These are phyloP conservation scores for Pachycephala philippinensis DNA, from an alignment of 2,113 vertebrate genomes.

Conservation along the genomic window DNA sequence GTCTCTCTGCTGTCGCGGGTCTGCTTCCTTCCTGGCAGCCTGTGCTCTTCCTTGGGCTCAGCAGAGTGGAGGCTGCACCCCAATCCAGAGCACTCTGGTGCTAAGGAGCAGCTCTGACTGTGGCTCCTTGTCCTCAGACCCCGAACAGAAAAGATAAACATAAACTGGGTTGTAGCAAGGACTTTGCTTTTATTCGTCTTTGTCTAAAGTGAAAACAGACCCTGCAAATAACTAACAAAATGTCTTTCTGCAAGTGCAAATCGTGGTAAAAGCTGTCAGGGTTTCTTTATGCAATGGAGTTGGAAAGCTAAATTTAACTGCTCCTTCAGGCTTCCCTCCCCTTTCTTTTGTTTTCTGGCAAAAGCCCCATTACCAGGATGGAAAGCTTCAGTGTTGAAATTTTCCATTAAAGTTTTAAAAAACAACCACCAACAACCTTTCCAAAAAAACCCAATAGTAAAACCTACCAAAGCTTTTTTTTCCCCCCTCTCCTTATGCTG, in stretches of 20 bases:
- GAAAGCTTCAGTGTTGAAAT: constrained; percentile 1
- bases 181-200: neutral
- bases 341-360: neutral
- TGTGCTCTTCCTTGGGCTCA: neutral
- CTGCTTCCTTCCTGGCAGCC: neutral
- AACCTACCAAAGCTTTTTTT: neutral
- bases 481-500: neutral
- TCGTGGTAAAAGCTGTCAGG: neutral
- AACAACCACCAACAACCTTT: neutral
- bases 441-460: neutral
- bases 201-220: neutral
- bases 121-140: neutral
- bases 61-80: neutral
- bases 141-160: neutral
- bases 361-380: neutral
- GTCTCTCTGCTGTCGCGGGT: neutral
- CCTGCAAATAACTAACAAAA: neutral
- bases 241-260: neutral
- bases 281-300: neutral
- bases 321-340: neutral
- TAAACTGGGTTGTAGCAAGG: neutral
- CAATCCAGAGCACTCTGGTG: neutral
- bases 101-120: neutral
- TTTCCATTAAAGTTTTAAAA: neutral
- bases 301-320: neutral